A percentile compares a stretch with the other conserved stretches of the same genome.
Evolutionary conservation across 2,888 invertebrate genomes (phyloP).

Genomic region (Calliscelio sp.): DNA sequence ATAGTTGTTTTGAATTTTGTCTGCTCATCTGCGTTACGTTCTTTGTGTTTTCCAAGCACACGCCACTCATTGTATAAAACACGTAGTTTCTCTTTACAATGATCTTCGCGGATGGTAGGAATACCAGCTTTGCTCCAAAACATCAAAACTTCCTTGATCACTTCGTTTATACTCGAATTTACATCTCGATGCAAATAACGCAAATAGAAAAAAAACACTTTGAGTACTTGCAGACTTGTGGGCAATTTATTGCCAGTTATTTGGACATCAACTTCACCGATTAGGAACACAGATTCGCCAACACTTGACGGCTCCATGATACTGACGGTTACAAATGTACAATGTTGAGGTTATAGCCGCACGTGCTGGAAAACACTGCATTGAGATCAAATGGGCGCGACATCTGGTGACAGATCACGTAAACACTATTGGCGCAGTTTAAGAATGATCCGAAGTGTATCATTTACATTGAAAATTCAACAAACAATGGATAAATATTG

Average conservation of each 20-base stretch:
- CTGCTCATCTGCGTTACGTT: conserved; percentile 59
- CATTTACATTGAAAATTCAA: conserved; percentile 6
- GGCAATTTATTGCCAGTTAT: conserved; percentile 70
- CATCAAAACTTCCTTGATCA: conserved; percentile 58
- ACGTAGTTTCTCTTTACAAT: conserved; percentile 73
- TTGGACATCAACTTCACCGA: conserved; percentile 33
- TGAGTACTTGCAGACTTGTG: conserved; percentile 71
- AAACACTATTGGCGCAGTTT: conserved; percentile 3
- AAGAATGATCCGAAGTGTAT: not conserved
- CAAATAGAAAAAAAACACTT: conserved; percentile 69
- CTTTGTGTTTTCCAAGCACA: conserved; percentile 51
- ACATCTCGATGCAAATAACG: not conserved
- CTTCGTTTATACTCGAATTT: not conserved
- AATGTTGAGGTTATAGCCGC: conserved; percentile 1
- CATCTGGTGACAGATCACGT: conserved; percentile 6
- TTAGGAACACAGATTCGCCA: conserved; percentile 22
- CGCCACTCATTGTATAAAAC: conserved; percentile 79
- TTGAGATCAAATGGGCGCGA: conserved; percentile 3
- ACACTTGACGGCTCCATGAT: conserved; percentile 16
- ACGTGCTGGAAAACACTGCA: not conserved
- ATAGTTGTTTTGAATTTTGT: conserved; percentile 57
- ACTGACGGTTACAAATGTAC: not conserved
- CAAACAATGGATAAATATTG: conserved; percentile 3
- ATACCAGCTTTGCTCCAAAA: conserved; percentile 68
- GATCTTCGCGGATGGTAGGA: conserved; percentile 52